Evolutionary conservation across 2,888 invertebrate genomes (phyloP), one percentile per base, ranked within the genome.

Genomic region (Desoria tigrina): DNA sequence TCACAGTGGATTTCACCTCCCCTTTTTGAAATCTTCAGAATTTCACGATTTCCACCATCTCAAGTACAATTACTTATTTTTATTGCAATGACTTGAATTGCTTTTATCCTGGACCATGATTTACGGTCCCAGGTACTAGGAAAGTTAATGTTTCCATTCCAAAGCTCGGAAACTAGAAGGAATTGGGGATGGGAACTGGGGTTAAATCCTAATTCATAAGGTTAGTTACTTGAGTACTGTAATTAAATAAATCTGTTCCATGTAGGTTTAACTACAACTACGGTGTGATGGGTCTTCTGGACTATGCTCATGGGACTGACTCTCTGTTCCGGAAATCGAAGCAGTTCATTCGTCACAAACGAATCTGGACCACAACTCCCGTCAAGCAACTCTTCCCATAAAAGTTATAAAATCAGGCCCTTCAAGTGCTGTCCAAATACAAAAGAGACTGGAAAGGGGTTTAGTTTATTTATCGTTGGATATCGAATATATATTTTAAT

Each of bases 301-400:
- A 92, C 79, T 86, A 90, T 55, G 80, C 92, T 7, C 92, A 92
- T 79, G 91, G 91, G 37, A 92, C 92, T 0, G 91, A 92, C 78
- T 84, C 84, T 1, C 82, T 86, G 77, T 92, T 92, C 80, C 84
- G 90, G 18, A 85, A 85, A 71, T 87, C 89, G 2, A 84, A 86
- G 73, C 86, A 86, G 27, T 90, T 87, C 78, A 81, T 85, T 42
- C 84, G 91, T 23, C 90, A 90, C 79, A 83, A 55, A 23, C 18
- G 50, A 24, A 23, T 56, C 18, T 65, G 65, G 65, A 65, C 45
- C 21, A 23, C 37, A 6, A 60, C 60, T 18, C 65, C 65, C 16
- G 27, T 61, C 1, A 63, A 58, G 23, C 42, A 39, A 11, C 24
- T 53, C 1, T 32, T 63, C 3, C 63, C 63, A 4, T 61, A 61